Evolutionary conservation across 2,888 invertebrate species (phyloP).

Genomic region (Pristionchus fissidentatus): DNA sequence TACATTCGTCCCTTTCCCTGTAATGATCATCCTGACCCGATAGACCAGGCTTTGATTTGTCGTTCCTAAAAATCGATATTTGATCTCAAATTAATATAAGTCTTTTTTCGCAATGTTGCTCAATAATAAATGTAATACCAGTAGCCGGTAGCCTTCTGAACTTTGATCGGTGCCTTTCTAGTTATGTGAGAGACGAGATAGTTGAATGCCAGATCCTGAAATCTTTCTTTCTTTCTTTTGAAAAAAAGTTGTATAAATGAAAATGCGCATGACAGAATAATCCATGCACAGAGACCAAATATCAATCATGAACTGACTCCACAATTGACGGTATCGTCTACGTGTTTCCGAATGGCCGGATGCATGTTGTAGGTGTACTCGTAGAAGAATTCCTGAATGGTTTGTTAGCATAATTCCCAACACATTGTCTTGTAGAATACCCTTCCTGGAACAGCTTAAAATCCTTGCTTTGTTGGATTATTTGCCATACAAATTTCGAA

Average conservation of each 20-base stretch:
- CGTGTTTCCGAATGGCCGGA: conserved; percentile 92
- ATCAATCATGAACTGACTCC: conserved; percentile 79
- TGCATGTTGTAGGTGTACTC: conserved; percentile 93
- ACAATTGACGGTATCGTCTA: conserved; percentile 97
- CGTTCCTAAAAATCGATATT: background rate
- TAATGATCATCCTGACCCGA: conserved; percentile 20
- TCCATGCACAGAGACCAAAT: background rate
- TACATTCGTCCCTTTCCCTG: conserved; percentile 21
- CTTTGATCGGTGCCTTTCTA: background rate
- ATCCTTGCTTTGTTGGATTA: background rate
- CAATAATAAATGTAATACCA: background rate
- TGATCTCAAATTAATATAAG: background rate
- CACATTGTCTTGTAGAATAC: no score
- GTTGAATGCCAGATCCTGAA: conserved; percentile 13
- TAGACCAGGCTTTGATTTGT: background rate
- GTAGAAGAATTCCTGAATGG: conserved; percentile 88
- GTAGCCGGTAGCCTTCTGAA: background rate
- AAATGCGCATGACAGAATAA: background rate
- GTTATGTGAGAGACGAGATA: conserved; percentile 18
- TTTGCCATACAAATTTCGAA: no score
- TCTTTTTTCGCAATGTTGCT: no score
- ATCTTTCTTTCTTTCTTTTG: background rate
- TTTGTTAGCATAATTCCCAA: background rate
- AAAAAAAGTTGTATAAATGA: background rate
- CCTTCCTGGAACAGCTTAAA: no score